phyloP scores from a whole-genome alignment of 1,140 invertebrate species.

The Atta colombica region DNA sequence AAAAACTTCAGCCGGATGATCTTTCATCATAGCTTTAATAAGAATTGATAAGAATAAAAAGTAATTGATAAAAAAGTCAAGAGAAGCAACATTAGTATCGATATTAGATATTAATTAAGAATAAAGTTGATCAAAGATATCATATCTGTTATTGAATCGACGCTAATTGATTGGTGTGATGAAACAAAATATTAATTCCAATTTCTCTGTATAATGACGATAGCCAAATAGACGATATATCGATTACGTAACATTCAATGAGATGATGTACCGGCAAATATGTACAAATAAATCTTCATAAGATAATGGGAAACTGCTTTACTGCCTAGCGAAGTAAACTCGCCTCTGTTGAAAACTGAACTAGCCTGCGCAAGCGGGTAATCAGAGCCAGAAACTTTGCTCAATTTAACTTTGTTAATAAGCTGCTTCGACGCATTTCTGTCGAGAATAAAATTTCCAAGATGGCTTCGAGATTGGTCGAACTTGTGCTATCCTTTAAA shows the following conservation, averaged over 20 bases:
- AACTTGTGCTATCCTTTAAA: slow-evolving; percentile 57
- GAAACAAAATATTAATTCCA: slow-evolving; percentile 14
- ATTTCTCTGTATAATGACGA: slow-evolving; percentile 10
- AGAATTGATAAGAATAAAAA: slow-evolving; percentile 10
- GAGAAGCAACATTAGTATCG: not conserved
- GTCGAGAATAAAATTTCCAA: slow-evolving; percentile 61
- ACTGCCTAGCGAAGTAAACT: slow-evolving; percentile 43
- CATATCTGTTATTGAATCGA: not conserved
- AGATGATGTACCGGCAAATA: slow-evolving; percentile 34
- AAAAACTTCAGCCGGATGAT: not conserved
- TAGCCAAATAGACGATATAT: not conserved
- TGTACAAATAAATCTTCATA: slow-evolving; percentile 59
- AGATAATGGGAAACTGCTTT: slow-evolving; percentile 61
- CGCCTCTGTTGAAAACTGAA: slow-evolving; percentile 53
- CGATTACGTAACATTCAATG: slow-evolving; percentile 19
- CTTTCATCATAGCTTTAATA: not conserved
- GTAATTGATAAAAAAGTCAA: not conserved
- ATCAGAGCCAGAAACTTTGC: slow-evolving; percentile 72
- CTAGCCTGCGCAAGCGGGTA: slow-evolving; percentile 49
- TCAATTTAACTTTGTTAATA: slow-evolving; percentile 77
- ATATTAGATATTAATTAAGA: not conserved
- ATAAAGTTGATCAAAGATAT: slow-evolving; percentile 7
- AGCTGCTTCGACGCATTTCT: slow-evolving; percentile 67
- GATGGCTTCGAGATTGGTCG: slow-evolving; percentile 44
- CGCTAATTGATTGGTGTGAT: not conserved